Base-by-base conservation (phyloP, 2,888 invertebrate species). In the Chymomyza procnemis region DNA sequence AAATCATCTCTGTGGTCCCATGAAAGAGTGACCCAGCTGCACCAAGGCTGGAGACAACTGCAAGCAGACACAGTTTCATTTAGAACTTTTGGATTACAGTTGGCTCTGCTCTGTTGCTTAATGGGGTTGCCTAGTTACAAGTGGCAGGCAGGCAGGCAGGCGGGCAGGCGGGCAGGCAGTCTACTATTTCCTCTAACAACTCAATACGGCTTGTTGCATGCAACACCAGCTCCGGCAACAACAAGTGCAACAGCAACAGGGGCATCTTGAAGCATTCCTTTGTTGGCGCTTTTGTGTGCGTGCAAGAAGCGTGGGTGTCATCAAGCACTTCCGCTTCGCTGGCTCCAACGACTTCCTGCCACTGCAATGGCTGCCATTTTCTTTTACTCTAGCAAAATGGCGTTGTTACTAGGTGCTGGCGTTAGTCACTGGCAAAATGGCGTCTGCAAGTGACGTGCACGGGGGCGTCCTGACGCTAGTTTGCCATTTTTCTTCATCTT, bases 401-500 rank as follows among this genome's bases (percentile, higher is more conserved):
- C 50, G 14, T 71, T 66, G 61, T 64, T 61, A 57, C 54, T 57
- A 34, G 50, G 16, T 50, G 50, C 50, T 16, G 50, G 50, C 50
- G 16, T 50, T 19, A 50, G 26, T 26, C 26, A 26, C 6, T 26
- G 26, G 26, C 26, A 26, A 26, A 26, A 26, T 26, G 5, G 26
- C 26, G 26, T 8, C 26, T 3, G 4, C 26, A 26, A n/a, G n/a
- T n/a, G n/a, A n/a, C n/a, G n/a, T n/a, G n/a, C n/a, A n/a, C n/a
- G n/a, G n/a, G n/a, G n/a, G 16, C 69, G 69, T 75, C 77, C 78
- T 74, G 74, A 78, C 71, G 78, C 74, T 59, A 80, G 78, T 64
- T 75, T 78, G 76, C 74, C 74, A 82, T 82, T 82, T 82, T 76
- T 78, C 78, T 71, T 71, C 69, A 74, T 72, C 80, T 79, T 79